Conservation (phyloP, 2,113 vertebrate genomes). For the Labrus mixtus region DNA sequence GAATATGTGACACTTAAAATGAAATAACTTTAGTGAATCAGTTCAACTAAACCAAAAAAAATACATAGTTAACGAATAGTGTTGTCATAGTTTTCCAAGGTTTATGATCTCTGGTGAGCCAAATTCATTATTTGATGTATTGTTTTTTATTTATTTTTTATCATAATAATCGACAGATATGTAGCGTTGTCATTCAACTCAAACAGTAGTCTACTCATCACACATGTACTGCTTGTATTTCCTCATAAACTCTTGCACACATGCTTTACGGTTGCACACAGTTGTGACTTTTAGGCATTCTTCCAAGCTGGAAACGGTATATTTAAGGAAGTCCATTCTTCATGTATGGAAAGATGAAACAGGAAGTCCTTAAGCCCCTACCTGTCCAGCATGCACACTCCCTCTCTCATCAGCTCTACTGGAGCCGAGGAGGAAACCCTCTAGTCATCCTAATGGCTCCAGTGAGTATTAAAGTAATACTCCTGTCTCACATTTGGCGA, state of each 20-base stretch:
- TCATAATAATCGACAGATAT: no score
- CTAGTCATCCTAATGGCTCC: constrained; percentile 54
- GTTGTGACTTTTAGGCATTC: not conserved
- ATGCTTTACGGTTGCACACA: not conserved
- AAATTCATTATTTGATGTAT: no score
- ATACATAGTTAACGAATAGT: no score
- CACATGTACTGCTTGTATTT: not conserved
- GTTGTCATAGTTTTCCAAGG: no score
- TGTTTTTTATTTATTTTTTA: no score
- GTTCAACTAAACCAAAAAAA: no score
- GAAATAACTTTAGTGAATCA: no score
- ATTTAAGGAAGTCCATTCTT: constrained; percentile 17
- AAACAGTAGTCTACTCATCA: no score
- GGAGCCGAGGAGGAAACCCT: constrained; percentile 54
- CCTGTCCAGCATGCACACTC: constrained; percentile 26
- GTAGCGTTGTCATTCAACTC: no score
- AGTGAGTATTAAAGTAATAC: constrained; percentile 50
- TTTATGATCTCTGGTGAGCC: no score
- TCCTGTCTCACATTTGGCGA: constrained; percentile 27
- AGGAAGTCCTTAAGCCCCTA: constrained; percentile 23
- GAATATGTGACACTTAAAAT: no score
- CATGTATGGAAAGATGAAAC: constrained; percentile 18
- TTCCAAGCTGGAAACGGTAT: constrained; percentile 14
- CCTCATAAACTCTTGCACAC: not conserved
- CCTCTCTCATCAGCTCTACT: constrained; percentile 33